Percentiles rank a stretch among this genome's conserved stretches.
Conservation (phyloP, 2,113 vertebrate genomes). For the Paralichthys olivaceus region DNA sequence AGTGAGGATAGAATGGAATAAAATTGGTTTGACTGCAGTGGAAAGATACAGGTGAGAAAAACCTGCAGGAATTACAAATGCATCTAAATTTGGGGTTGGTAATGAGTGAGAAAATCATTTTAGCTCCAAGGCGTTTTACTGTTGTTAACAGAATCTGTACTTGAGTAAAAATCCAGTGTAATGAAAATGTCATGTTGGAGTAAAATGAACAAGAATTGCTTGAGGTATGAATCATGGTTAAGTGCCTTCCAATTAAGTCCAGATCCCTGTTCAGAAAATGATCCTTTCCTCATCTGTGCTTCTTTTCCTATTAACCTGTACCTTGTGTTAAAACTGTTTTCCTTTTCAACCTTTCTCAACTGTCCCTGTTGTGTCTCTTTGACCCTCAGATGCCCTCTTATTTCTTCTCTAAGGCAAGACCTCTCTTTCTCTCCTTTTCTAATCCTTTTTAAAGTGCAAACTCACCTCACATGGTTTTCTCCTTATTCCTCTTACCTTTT, state of each 20-base stretch:
- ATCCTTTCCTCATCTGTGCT: conserved; percentile 71
- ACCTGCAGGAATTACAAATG: conserved; percentile 44
- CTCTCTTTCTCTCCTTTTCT: conserved; percentile 80
- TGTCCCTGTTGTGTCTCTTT: conserved; percentile 82
- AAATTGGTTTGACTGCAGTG: conserved; percentile 13
- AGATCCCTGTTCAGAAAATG: conserved; percentile 54
- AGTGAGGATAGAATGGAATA: neutral
- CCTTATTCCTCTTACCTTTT: conserved; percentile 21
- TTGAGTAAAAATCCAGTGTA: conserved; percentile 60
- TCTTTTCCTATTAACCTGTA: conserved; percentile 73
- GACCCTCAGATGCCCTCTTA: conserved; percentile 85
- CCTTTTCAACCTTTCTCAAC: conserved; percentile 72
- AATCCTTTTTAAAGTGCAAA: conserved; percentile 70
- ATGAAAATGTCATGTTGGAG: conserved; percentile 66
- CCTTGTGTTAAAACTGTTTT: conserved; percentile 72
- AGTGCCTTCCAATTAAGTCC: conserved; percentile 66
- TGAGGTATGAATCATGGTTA: conserved; percentile 68
- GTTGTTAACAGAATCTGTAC: conserved; percentile 65
- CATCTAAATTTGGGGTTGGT: conserved; percentile 39
- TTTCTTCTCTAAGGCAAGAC: conserved; percentile 86
- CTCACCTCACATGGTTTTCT: conserved; percentile 68
- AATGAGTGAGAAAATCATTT: conserved; percentile 69
- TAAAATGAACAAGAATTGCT: conserved; percentile 66
- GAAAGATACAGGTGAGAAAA: neutral
- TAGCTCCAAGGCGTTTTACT: conserved; percentile 60